Evolutionary conservation across 2,113 vertebrate species (phyloP), one percentile per base, ranked within the genome.

Genomic region (Xenopus tropicalis): DNA sequence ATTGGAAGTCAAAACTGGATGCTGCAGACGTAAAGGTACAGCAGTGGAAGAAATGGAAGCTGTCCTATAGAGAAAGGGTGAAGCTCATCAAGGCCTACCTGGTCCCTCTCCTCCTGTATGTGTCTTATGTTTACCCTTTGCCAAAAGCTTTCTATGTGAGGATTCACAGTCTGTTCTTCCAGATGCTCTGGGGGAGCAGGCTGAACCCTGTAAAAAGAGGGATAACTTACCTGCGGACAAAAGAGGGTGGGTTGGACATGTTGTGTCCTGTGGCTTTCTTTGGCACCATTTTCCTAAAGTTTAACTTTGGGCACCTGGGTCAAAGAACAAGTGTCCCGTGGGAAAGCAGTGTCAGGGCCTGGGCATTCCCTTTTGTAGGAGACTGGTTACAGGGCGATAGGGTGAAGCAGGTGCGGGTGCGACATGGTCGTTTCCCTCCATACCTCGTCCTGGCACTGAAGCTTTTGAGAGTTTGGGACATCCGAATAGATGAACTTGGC

Each of bases 221-320:
- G 1, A 66, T 66, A 10, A 51, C 64, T 2, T 66, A 23, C 21
- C 43, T 51, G 8, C 21, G 19, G 44, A 23, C 20, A 14, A 66
- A 44, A 46, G 20, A 66, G 21, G 37, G 64, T n/a, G 66, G 66
- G 14, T 14, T 69, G 25, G 66, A 56, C 29, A 56, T 56, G 11
- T 9, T 56, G 9, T 29, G 54, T 37, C 24, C 24, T 42, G 25
- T 23, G 51, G 16, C n/a, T 3, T 56, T 69, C 24, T 66, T 66
- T 66, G 43, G 22, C 0, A 48, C 64, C 43, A 46, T 66, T 12
- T 66, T 66, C 23, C 44, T 66, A 3, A 66, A 46, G 17, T 20
- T 66, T 2, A 46, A 24, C 46, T 66, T 66, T 48, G 42, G 11
- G 5, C 6, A 20, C 64, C 42, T 48, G 37, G 43, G 44, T n/a